These are phyloP conservation scores for Azorinus chamasolen DNA, from an alignment of 2,888 invertebrate genomes.

Conservation along the genomic window DNA sequence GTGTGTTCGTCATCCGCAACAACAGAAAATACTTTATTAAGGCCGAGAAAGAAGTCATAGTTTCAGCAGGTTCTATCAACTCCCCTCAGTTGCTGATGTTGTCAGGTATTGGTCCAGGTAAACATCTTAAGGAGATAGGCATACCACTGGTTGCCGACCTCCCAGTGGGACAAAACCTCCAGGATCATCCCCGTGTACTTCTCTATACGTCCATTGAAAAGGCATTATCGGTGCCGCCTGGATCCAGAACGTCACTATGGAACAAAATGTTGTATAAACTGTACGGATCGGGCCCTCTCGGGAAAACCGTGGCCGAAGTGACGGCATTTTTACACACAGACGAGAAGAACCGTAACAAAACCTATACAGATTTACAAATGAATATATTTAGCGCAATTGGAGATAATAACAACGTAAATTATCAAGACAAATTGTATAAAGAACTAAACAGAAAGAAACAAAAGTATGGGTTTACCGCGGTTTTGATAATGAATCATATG, in stretches of 20 bases:
- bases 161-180: constrained; percentile 81
- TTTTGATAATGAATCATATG: constrained; percentile 86
- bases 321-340: constrained; percentile 8
- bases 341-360: background rate
- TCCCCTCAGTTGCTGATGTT: constrained; percentile 83
- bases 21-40: constrained; percentile 54
- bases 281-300: constrained; percentile 6
- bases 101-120: constrained; percentile 83
- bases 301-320: background rate
- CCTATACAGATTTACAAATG: constrained; percentile 4
- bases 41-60: constrained; percentile 74
- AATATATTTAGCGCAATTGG: background rate
- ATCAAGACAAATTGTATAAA: background rate
- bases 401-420: background rate
- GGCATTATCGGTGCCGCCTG: background rate
- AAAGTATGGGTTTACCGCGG: constrained; percentile 77
- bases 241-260: background rate
- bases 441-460: background rate
- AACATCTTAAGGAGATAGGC: constrained; percentile 79
- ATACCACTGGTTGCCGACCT: constrained; percentile 78
- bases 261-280: background rate
- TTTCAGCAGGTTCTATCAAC: constrained; percentile 84
- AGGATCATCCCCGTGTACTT: constrained; percentile 71
- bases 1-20: constrained; percentile 67
- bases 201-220: background rate